Conservation (phyloP, 2,888 invertebrate species). For the Calliphora vomitoria region DNA sequence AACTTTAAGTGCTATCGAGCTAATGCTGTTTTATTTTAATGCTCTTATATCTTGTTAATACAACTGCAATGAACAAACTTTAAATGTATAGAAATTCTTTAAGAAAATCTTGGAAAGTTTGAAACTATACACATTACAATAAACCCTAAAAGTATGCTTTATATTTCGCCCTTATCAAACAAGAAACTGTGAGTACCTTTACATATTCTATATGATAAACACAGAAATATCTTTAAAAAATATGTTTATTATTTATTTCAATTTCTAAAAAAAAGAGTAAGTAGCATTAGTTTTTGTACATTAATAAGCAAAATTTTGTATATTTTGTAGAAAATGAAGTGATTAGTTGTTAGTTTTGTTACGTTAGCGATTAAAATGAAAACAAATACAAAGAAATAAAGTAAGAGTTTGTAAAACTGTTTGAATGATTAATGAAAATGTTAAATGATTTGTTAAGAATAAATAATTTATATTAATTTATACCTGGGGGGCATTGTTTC, state of each 20-base stretch:
- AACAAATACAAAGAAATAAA: slow-evolving; percentile 15
- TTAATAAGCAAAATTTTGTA: slow-evolving; percentile 9
- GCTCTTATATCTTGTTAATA: no score
- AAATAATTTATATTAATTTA: slow-evolving; percentile 76
- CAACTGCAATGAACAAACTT: no score
- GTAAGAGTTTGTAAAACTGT: background rate
- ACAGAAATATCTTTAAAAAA: background rate
- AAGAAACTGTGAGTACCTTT: slow-evolving; percentile 10
- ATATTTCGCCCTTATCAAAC: background rate
- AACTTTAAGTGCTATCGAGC: no score
- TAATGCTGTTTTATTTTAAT: no score
- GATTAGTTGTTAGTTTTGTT: slow-evolving; percentile 3
- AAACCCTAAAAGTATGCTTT: slow-evolving; percentile 31
- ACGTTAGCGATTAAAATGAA: slow-evolving; percentile 4
- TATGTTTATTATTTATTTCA: background rate
- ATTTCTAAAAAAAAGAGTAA: background rate
- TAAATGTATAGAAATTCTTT: no score
- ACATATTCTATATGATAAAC: background rate
- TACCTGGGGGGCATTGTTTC: slow-evolving; percentile 85
- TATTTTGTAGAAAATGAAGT: background rate
- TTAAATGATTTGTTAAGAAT: slow-evolving; percentile 46
- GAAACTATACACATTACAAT: no score
- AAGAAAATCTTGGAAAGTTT: no score
- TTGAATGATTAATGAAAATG: slow-evolving; percentile 49
- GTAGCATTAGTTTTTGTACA: no score